A percentile compares a stretch with the other conserved stretches of the same genome.
phyloP scores from a whole-genome alignment of 2,888 invertebrate genomes.

The Xestia ashworthii region DNA sequence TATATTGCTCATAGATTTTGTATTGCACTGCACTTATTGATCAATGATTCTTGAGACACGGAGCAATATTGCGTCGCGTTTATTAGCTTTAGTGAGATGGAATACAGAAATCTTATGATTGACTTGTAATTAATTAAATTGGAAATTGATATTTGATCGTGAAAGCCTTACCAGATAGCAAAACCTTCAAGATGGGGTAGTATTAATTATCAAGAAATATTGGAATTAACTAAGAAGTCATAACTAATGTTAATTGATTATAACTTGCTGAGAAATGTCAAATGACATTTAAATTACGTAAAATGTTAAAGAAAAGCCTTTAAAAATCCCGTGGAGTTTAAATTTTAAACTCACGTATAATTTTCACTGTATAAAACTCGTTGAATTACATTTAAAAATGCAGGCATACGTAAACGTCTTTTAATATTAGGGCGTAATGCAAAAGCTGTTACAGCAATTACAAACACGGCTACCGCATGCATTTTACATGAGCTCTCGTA shows the following conservation, averaged over 20 bases:
- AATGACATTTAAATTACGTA: constrained; percentile 9
- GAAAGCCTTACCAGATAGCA: background rate
- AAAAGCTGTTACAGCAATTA: constrained; percentile 71
- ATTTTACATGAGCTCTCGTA: constrained; percentile 80
- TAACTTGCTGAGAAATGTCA: background rate
- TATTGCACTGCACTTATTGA: constrained; percentile 61
- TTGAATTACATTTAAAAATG: constrained; percentile 38
- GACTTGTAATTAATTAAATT: background rate
- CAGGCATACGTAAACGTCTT: constrained; percentile 42
- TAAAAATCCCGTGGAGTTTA: background rate
- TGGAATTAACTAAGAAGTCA: background rate
- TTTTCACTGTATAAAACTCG: constrained; percentile 22
- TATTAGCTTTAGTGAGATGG: constrained; percentile 31
- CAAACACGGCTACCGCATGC: constrained; percentile 75
- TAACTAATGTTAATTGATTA: background rate
- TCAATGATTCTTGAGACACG: constrained; percentile 51
- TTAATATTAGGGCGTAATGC: constrained; percentile 57
- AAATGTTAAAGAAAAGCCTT: constrained; percentile 18
- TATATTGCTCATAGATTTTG: constrained; percentile 46
- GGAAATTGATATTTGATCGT: background rate
- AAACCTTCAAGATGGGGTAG: background rate
- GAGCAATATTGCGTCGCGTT: constrained; percentile 20
- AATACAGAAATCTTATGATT: constrained; percentile 14
- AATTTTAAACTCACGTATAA: background rate
- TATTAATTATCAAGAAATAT: background rate